Evolutionary conservation across 2,113 vertebrate species (phyloP), one percentile per base, ranked within the genome.

Genomic region (Channa argus): DNA sequence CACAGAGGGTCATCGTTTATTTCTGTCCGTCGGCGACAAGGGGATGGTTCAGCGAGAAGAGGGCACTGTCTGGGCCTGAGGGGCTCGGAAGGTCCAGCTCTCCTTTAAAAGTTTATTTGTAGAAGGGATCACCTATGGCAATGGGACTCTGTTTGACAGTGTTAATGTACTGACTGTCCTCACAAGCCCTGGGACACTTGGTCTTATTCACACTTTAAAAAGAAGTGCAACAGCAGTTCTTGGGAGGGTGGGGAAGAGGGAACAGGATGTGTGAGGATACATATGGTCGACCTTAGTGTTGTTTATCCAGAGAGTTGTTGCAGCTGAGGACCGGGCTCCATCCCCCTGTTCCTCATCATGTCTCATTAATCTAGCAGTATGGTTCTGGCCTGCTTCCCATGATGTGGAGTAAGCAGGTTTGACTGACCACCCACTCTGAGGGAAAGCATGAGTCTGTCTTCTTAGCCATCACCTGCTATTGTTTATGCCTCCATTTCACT

Each of bases 271-370:
- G 80, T 12, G 47, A 80, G 76, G 73, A 80, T 87, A 58, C 89
- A 90, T 88, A 89, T 87, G 89, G 84, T 74, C 83, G 41, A 70
- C 60, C 56, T 59, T 74, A 49, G 63, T 44, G 36, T 68, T 91
- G 86, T 90, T 91, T 89, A 90, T 83, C 75, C 80, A 79, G 65
- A 65, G 85, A 83, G 89, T 91, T 90, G 85, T 91, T 91, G 66
- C 86, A 90, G 88, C 89, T 92, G 85, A 93, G 77, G 71, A 81
- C 77, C 82, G 61, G 86, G 75, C 80, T 82, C 58, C 41, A 14
- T 74, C 82, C 76, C 79, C 76, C 77, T 59, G 72, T 68, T 84
- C 80, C 83, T 82, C 86, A 60, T 83, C 76, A 49, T 78, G 56
- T 72, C 82, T 87, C 88, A 89, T 92, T 91, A 91, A 89, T 93